Evolutionary conservation across 2,888 invertebrate genomes (phyloP), one percentile per base, ranked within the genome.

Genomic region (Petrolisthes manimaculis): DNA sequence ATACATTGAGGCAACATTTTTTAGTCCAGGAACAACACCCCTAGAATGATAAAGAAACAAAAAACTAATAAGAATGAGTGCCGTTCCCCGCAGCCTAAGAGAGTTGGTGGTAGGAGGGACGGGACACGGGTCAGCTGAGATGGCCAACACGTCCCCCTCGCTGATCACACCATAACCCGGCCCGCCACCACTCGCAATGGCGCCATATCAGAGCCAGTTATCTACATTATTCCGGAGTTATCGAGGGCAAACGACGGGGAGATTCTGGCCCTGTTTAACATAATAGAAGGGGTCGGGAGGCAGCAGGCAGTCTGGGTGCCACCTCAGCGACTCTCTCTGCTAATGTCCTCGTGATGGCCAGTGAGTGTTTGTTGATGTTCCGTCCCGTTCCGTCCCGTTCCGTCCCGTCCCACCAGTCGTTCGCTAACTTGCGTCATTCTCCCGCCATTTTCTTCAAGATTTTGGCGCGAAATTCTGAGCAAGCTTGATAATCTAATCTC

Each of bases 241-340:
- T 78, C 78, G 67, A 74, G 21, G 53, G 84, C 77, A 75, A 85
- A 85, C 85, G 85, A 85, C 77, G 61, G 78, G 37, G 79, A 85
- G 79, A 69, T 71, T 37, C 79, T 85, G 85, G 77, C 85, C 67
- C 85, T 85, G 85, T 85, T 85, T 71, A 85, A 85, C 85, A 85
- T 85, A 85, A 79, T 69, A 75, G 69, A 85, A 69, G 55, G 85
- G 79, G 79, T 77, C 56, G 79, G n/a, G 55, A 54, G 85, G 78
- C 74, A 71, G 51, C 77, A 37, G 37, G 37, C 37, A 37, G 74
- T 21, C 75, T 21, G 37, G 37, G 75, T 79, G 85, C 85, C 69
- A 56, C 51, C 79, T 85, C 85, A 85, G 85, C 79, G 69, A 21
- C 18, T 37, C 51, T 37, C 18, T 37, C 51, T 37, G 82, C 82